These are phyloP conservation scores for Vimba vimba DNA, from an alignment of 2,113 vertebrate species.

Conservation along the genomic window DNA sequence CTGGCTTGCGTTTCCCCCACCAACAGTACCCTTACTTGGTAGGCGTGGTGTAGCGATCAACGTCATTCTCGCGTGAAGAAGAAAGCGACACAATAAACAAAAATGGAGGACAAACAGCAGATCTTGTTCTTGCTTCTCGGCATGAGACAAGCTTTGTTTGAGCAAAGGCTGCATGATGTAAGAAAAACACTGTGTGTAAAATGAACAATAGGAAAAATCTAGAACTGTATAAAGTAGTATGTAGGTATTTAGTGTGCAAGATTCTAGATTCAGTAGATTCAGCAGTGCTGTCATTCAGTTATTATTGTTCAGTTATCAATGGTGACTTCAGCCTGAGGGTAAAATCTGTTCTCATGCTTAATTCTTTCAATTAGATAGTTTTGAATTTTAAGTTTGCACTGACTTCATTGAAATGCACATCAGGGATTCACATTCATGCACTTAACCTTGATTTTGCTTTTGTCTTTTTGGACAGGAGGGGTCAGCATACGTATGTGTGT, in stretches of 20 bases:
- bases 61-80: no score
- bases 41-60: no score
- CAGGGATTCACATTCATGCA: constrained; percentile 63
- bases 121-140: no score
- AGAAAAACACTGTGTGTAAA: background rate
- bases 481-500: constrained; percentile 31
- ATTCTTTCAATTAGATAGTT: constrained; percentile 15
- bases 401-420: constrained; percentile 70
- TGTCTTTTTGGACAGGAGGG: constrained; percentile 48
- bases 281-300: background rate
- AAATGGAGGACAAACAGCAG: no score
- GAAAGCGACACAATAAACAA: no score
- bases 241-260: background rate
- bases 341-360: constrained; percentile 18
- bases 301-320: constrained; percentile 1
- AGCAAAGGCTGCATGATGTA: no score
- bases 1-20: no score
- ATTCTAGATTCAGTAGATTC: background rate
- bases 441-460: constrained; percentile 71
- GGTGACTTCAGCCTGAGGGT: constrained; percentile 5
- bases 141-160: no score
- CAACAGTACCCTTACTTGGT: no score
- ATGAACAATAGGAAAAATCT: background rate
- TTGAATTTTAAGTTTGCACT: constrained; percentile 64
- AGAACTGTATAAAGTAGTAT: background rate